Conservation (phyloP, 2,888 invertebrate genomes). For the Macaria liturata region DNA sequence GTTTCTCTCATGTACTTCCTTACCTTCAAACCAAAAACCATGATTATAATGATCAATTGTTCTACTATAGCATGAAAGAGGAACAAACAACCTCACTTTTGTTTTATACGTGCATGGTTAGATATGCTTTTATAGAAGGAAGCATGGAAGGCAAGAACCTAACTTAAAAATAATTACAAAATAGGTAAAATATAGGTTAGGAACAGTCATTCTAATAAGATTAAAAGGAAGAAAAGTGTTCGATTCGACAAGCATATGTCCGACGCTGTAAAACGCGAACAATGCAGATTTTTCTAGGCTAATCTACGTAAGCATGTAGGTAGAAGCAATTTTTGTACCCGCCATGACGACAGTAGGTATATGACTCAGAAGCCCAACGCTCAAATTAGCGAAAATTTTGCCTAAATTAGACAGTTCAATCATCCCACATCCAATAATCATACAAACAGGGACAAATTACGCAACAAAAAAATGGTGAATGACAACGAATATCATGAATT, state of each 20-base stretch:
- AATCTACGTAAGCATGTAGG: constrained; percentile 46
- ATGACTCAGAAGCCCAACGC: constrained; percentile 37
- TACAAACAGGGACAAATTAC: constrained; percentile 2
- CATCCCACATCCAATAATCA: background rate
- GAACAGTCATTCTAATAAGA: constrained; percentile 16
- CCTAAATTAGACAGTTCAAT: constrained; percentile 1
- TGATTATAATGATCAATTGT: no score
- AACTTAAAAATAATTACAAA: no score
- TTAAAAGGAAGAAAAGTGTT: constrained; percentile 18
- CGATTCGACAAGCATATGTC: constrained; percentile 35
- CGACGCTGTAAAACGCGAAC: constrained; percentile 40
- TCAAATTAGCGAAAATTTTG: background rate
- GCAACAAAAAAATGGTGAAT: constrained; percentile 13
- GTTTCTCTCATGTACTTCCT: no score
- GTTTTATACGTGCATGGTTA: no score
- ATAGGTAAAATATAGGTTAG: no score
- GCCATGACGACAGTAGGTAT: constrained; percentile 53
- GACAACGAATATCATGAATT: constrained; percentile 18
- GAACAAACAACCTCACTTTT: no score
- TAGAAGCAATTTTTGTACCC: constrained; percentile 37
- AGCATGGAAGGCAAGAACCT: no score
- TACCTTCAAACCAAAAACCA: no score
- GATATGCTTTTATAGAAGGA: no score
- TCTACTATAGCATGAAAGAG: no score
- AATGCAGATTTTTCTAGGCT: constrained; percentile 32